These are phyloP conservation scores for Protobothrops flavoviridis DNA, from an alignment of 2,113 vertebrate genomes.

Conservation along the genomic window DNA sequence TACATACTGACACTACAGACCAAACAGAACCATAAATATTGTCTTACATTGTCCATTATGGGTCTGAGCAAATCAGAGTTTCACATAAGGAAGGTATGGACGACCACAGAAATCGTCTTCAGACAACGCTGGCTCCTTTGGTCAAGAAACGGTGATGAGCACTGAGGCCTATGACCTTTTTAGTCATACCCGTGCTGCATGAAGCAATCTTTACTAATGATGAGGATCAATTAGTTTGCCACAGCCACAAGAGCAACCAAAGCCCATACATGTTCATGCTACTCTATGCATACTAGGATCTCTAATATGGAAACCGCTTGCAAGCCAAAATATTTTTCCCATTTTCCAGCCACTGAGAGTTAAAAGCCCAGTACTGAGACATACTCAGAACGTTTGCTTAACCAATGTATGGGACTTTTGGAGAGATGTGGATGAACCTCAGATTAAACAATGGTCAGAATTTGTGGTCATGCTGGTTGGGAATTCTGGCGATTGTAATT, in stretches of 20 bases:
- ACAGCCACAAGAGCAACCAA: not conserved
- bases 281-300: not conserved
- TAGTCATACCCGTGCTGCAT: not conserved
- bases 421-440: not conserved
- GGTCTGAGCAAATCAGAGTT: not conserved
- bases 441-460: not conserved
- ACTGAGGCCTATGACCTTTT: too few species aligned
- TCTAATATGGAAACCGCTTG: not conserved
- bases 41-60: not conserved
- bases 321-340: not conserved
- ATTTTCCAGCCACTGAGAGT: not conserved
- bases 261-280: not conserved
- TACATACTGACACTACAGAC: not conserved
- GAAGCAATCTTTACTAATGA: not conserved
- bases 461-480: not conserved
- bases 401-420: not conserved
- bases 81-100: not conserved
- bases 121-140: too few species aligned
- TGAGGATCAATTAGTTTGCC: not conserved
- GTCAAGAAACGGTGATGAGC: too few species aligned
- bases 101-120: too few species aligned
- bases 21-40: not conserved
- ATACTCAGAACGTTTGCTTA: not conserved
- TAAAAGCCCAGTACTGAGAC: not conserved
- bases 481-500: not conserved